Evolutionary conservation across 2,797 vertebrate species (phyloP).

Genomic region (Megaceryle alcyon): DNA sequence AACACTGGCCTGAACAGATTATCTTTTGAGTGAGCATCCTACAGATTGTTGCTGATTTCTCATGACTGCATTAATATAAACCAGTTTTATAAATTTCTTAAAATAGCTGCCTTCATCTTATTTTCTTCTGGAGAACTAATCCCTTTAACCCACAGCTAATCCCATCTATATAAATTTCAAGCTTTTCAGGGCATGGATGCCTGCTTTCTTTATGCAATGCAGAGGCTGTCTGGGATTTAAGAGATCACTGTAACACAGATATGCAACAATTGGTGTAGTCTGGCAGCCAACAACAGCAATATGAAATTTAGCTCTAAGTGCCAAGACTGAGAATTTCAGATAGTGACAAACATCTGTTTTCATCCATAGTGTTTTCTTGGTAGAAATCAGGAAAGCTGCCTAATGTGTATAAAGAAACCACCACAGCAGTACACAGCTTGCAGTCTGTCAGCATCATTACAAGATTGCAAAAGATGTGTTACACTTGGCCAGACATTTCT

Average conservation of each 20-base stretch:
- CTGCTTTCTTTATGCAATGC: background rate
- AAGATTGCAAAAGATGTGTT: background rate
- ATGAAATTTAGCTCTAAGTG: background rate
- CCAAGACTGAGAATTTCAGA: slow-evolving; percentile 27
- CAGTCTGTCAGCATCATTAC: accelerated
- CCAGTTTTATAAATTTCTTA: slow-evolving; percentile 4
- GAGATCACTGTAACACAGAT: background rate
- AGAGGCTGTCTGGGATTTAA: background rate
- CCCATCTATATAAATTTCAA: background rate
- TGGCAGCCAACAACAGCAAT: background rate
- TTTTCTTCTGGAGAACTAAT: slow-evolving; percentile 19
- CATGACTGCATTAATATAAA: background rate
- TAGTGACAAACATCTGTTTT: slow-evolving; percentile 2
- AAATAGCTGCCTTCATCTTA: slow-evolving; percentile 17
- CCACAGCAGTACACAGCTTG: background rate
- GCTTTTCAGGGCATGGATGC: background rate
- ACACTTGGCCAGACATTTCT: background rate
- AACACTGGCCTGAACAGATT: background rate
- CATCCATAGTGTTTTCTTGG: background rate
- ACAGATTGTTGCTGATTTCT: background rate
- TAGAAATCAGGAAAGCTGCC: slow-evolving; percentile 37
- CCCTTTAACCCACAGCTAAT: slow-evolving; percentile 16
- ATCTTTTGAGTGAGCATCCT: background rate
- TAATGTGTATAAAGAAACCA: slow-evolving; percentile 31
- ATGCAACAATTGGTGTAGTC: background rate